Percentiles rank a stretch among this genome's conserved stretches.
These are phyloP conservation scores for Macaria liturata DNA, from an alignment of 2,888 invertebrate genomes.

Conservation along the genomic window DNA sequence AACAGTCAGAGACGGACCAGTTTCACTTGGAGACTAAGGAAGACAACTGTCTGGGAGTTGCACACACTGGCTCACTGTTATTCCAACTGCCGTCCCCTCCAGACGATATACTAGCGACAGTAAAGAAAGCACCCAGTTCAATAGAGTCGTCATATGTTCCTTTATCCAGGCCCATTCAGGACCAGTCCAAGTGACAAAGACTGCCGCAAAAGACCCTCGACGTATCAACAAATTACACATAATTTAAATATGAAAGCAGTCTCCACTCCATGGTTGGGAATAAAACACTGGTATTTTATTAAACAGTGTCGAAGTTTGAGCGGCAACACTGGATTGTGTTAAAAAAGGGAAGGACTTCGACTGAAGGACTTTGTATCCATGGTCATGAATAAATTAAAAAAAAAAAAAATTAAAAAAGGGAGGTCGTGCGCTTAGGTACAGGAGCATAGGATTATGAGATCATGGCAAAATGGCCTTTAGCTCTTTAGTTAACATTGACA, in stretches of 20 bases:
- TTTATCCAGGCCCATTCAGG: constrained; percentile 55
- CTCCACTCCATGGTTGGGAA: constrained; percentile 54
- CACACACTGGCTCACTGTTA: constrained; percentile 58
- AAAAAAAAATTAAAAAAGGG: constrained; percentile 13
- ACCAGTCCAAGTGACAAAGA: constrained; percentile 73
- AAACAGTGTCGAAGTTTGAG: constrained; percentile 67
- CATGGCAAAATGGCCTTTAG: constrained; percentile 17
- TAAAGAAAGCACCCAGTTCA: constrained; percentile 60
- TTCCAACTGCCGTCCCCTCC: constrained; percentile 64
- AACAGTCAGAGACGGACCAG: constrained; percentile 2
- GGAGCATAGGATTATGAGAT: constrained; percentile 40
- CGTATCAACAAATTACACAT: constrained; percentile 81
- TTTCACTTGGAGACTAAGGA: constrained; percentile 7
- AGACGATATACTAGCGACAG: constrained; percentile 64
- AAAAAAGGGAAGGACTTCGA: constrained; percentile 3
- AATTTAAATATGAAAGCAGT: constrained; percentile 74
- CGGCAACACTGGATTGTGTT: constrained; percentile 42
- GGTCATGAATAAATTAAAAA: too few species aligned
- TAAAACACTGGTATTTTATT: constrained; percentile 69
- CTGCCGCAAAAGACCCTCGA: constrained; percentile 80
- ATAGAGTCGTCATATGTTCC: constrained; percentile 77
- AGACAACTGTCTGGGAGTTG: constrained; percentile 24
- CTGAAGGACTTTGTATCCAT: too few species aligned
- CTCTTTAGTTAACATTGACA: constrained; percentile 5
- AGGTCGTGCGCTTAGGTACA: constrained; percentile 17